These are phyloP conservation scores for Portevinia maculata DNA, from an alignment of 2,888 invertebrate species.

Conservation along the genomic window DNA sequence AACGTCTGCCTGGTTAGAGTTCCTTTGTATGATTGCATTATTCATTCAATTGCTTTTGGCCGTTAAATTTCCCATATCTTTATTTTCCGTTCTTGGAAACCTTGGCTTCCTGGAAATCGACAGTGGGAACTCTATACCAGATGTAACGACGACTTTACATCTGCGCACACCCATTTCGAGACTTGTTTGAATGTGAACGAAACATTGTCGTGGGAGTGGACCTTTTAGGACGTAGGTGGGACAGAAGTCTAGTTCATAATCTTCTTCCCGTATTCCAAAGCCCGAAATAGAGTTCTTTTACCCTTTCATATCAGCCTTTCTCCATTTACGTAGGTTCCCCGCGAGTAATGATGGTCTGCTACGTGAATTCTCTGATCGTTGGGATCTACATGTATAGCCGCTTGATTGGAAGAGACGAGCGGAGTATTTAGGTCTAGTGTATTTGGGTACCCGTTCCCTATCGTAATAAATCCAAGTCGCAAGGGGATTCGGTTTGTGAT, in stretches of 20 bases:
- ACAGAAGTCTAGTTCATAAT: not conserved
- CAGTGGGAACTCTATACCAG: no score
- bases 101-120: no score
- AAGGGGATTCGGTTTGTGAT: not conserved
- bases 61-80: no score
- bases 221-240: not conserved
- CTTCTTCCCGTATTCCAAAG: not conserved
- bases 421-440: not conserved
- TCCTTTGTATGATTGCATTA: no score
- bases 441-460: not conserved
- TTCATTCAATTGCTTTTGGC: no score
- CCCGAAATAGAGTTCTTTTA: not conserved
- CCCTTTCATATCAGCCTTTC: not conserved
- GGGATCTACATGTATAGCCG: not conserved
- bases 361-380: not conserved
- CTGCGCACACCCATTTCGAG: no score
- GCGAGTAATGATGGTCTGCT: not conserved
- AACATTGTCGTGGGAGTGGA: not conserved
- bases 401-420: not conserved
- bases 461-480: no score
- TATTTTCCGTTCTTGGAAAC: no score
- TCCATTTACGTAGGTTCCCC: not conserved
- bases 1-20: no score
- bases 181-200: no score
- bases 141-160: no score